Base-by-base conservation (phyloP, 2,888 invertebrate species). In the Dicranocentrus wangi region DNA sequence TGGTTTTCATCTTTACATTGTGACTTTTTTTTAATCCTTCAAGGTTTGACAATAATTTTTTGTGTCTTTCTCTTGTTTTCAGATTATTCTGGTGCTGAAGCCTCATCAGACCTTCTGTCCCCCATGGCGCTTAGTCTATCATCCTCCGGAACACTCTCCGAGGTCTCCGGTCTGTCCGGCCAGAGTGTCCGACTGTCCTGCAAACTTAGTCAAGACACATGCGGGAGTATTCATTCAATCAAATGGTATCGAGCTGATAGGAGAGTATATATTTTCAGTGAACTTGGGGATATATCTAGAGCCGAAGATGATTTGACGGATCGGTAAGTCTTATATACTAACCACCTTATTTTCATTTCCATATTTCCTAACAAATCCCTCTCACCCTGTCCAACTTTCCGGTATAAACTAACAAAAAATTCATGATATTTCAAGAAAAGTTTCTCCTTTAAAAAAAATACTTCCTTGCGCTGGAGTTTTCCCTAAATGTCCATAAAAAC, bases 201-300 rank as follows among this genome's bases (percentile, higher is more conserved):
- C 88, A 90, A 92, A 19, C 92, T 94, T 84, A 93, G 93, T 87
- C 88, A 88, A 66, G 88, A 91, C n/a, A 91, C 92, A 28, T 95
- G 95, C 87, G 94, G 94, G 0, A 93, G 92, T 84, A 92, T 94
- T 88, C 94, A 95, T 90, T 94, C 93, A 89, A 93, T 95, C 88
- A 94, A 94, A 88, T 95, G 94, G 94, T 94, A 94, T 89, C 92
- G 93, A 86, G 93, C 92, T 1, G 92, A 93, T 80, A 90, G 91
- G 61, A 89, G 94, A 76, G 93, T 94, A 77, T 94, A 93, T 89
- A 93, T 94, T 86, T 93, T 93, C 90, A 94, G 94, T 82, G 93
- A 93, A 83, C 91, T 92, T 7, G 91, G 92, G 1, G 90, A 91
- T 28, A 91, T 93, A 83, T 92, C 92, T 83, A 89, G 92, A 75